A percentile compares a stretch with the other conserved stretches of the same genome.
Conservation (phyloP, 2,888 invertebrate genomes). For the Drosophila putrida region DNA sequence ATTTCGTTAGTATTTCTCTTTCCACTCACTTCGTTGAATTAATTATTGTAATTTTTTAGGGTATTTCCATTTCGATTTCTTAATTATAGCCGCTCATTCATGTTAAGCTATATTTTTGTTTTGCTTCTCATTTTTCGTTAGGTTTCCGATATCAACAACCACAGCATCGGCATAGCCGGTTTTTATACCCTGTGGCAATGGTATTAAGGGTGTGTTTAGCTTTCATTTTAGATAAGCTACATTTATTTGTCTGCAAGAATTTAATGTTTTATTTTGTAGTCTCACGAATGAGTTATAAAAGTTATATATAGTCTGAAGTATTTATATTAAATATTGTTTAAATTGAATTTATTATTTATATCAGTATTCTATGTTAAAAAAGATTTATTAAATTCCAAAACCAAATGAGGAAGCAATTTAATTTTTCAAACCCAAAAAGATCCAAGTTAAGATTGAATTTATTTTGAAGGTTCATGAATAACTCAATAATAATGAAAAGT, state of each 20-base stretch:
- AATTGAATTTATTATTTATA: neutral
- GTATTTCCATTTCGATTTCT: neutral
- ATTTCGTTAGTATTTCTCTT: neutral
- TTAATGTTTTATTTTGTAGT: neutral
- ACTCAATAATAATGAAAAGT: too few species aligned
- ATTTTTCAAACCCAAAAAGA: too few species aligned
- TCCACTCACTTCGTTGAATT: neutral
- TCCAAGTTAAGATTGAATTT: too few species aligned
- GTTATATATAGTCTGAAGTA: too few species aligned
- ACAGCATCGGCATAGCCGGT: conserved; percentile 56
- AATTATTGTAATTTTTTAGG: conserved; percentile 9
- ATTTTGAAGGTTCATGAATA: too few species aligned
- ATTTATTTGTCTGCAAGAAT: neutral
- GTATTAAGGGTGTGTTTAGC: neutral
- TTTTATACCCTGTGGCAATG: conserved; percentile 15
- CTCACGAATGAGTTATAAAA: too few species aligned
- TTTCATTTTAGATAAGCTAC: neutral
- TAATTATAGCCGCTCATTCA: neutral
- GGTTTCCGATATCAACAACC: conserved; percentile 33
- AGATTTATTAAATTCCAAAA: too few species aligned
- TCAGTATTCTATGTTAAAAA: too few species aligned
- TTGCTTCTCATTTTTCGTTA: conserved; percentile 31
- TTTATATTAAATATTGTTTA: too few species aligned
- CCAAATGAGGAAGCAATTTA: too few species aligned
- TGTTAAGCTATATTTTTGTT: conserved; percentile 33